Percentiles rank a stretch among this genome's conserved stretches.
phyloP scores from a whole-genome alignment of 2,113 vertebrate genomes.

The Ochotona curzoniae region DNA sequence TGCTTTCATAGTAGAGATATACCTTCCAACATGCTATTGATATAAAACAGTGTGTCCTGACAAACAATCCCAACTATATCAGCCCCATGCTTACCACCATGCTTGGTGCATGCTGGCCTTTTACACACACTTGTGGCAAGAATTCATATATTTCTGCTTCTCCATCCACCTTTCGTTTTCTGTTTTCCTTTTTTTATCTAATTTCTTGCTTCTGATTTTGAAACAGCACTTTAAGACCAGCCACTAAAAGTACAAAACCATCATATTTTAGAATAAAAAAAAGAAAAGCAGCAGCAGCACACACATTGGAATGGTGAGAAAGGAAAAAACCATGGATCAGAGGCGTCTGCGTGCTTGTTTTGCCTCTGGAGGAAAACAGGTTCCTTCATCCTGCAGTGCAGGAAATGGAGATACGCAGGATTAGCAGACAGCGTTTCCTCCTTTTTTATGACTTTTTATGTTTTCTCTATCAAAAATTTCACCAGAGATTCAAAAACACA shows the following conservation, averaged over 20 bases:
- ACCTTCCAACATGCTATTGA: background rate
- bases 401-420: background rate
- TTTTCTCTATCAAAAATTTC: background rate
- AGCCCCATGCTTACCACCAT: background rate
- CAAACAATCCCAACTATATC: background rate
- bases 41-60: background rate
- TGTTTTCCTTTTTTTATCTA: background rate
- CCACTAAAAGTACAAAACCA: background rate
- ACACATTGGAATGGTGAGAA: background rate
- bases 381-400: background rate
- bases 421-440: background rate
- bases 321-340: background rate
- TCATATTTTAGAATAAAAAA: constrained; percentile 19
- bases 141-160: background rate
- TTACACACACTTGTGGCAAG: background rate
- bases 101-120: background rate
- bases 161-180: background rate
- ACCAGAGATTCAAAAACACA: background rate
- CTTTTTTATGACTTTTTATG: background rate
- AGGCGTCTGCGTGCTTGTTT: background rate
- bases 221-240: background rate
- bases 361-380: background rate
- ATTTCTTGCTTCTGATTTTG: background rate
- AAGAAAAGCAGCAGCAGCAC: no score
- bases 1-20: background rate